phyloP scores from a whole-genome alignment of 2,113 vertebrate genomes.

The Pleuronectes platessa region DNA sequence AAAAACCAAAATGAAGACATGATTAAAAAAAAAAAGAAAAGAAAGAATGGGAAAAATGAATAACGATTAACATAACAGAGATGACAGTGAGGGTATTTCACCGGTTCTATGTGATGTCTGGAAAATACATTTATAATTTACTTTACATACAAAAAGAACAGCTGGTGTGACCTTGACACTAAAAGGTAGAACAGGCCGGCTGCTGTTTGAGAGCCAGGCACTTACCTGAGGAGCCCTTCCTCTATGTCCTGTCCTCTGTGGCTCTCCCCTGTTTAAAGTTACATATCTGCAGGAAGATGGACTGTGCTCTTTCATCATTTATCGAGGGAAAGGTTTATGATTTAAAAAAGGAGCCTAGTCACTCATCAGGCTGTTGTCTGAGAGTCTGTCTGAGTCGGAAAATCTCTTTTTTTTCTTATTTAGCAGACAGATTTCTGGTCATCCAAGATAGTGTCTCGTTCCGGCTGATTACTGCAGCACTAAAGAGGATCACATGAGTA shows the following conservation, averaged over 20 bases:
- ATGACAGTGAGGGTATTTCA: not conserved
- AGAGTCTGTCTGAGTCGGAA: not conserved
- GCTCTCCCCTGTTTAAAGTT: constrained; percentile 15
- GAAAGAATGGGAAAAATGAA: not conserved
- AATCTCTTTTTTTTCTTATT: not conserved
- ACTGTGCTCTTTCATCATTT: constrained; percentile 20
- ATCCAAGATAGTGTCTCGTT: constrained; percentile 12
- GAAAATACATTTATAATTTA: constrained; percentile 11
- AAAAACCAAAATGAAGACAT: not conserved
- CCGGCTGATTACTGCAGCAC: constrained; percentile 5
- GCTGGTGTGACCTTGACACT: constrained; percentile 7
- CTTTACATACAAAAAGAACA: not conserved
- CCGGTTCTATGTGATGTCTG: not conserved
- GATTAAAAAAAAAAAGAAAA: not conserved
- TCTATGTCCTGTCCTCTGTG: constrained; percentile 3
- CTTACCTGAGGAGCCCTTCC: not conserved
- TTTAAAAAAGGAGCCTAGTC: not conserved
- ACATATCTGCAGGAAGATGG: constrained; percentile 14
- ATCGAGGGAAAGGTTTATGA: not conserved
- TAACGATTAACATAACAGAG: not conserved
- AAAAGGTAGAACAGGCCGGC: not conserved
- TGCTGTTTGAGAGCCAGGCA: constrained; percentile 1
- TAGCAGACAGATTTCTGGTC: not conserved
- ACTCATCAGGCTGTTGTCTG: not conserved
- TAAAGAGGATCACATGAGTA: not conserved